Percentiles rank a stretch among this genome's conserved stretches.
Conservation (phyloP, 2,888 invertebrate genomes). For the Arctia plantaginis region DNA sequence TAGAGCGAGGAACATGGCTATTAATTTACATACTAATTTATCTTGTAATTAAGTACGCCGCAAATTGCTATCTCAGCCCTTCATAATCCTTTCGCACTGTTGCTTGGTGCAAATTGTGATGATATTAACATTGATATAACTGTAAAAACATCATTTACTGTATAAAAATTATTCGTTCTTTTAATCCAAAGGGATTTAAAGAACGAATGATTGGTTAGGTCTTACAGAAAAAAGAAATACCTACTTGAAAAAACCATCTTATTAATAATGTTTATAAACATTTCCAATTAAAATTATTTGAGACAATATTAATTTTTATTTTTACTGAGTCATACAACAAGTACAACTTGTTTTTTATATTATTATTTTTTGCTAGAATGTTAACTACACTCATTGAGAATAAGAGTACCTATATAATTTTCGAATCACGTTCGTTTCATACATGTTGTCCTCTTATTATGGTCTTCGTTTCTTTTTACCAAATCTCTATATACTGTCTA, state of each 20-base stretch:
- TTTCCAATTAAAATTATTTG: no score
- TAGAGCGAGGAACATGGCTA: slow-evolving; percentile 58
- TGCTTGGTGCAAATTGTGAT: slow-evolving; percentile 59
- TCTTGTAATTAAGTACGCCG: slow-evolving; percentile 86
- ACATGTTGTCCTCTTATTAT: background rate
- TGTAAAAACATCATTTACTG: background rate
- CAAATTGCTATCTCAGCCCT: slow-evolving; percentile 86
- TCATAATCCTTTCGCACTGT: slow-evolving; percentile 84
- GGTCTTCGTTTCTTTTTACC: background rate
- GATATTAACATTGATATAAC: slow-evolving; percentile 59
- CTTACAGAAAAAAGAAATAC: no score
- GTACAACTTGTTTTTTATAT: no score
- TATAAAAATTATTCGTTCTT: no score
- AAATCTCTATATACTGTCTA: background rate
- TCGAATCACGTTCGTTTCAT: background rate
- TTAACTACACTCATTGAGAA: background rate
- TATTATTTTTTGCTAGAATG: background rate
- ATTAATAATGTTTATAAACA: no score
- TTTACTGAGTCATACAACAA: no score
- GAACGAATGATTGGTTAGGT: no score
- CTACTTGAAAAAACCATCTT: no score
- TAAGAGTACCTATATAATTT: background rate
- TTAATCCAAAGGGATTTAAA: no score
- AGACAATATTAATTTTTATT: no score
- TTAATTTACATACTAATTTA: slow-evolving; percentile 86